Evolutionary conservation across 2,797 vertebrate species (phyloP).

Genomic region (Tympanoctomys barrerae): DNA sequence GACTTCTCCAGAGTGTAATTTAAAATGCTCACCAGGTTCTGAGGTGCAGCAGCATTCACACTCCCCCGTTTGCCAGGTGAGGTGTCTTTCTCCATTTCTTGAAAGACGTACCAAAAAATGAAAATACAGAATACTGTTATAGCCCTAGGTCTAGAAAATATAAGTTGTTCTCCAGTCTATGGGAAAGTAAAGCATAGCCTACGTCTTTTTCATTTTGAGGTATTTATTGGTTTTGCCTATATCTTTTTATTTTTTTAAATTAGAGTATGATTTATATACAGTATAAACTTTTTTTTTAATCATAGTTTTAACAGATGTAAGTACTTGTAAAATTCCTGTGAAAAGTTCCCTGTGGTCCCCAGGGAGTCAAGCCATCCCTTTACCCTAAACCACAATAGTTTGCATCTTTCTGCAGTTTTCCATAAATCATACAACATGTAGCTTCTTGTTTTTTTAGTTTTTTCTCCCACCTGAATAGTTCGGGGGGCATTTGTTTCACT

Average conservation of each 20-base stretch:
- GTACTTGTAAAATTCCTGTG: not conserved
- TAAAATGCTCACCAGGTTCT: not conserved
- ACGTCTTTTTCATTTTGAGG: not conserved
- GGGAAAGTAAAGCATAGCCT: not conserved
- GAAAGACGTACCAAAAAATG: not conserved
- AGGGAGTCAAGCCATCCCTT: not conserved
- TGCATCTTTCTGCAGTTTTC: not conserved
- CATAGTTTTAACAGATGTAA: not conserved
- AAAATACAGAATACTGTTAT: not conserved
- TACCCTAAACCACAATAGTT: not conserved
- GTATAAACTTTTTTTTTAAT: not conserved
- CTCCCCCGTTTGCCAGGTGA: not conserved
- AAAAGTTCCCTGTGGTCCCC: not conserved
- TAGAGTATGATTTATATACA: not conserved
- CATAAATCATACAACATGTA: not conserved
- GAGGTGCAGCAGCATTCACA: not conserved
- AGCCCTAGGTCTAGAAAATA: not conserved
- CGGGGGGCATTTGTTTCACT: not conserved
- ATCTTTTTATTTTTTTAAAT: not conserved
- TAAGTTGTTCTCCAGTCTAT: not conserved
- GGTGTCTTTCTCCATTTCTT: not conserved
- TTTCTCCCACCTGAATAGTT: not conserved
- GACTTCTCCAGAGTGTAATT: not conserved
- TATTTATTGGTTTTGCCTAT: not conserved
- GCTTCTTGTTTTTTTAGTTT: slow-evolving; percentile 3